Evolutionary conservation across 2,888 invertebrate species (phyloP).

Genomic region (Limnephilus auricula): DNA sequence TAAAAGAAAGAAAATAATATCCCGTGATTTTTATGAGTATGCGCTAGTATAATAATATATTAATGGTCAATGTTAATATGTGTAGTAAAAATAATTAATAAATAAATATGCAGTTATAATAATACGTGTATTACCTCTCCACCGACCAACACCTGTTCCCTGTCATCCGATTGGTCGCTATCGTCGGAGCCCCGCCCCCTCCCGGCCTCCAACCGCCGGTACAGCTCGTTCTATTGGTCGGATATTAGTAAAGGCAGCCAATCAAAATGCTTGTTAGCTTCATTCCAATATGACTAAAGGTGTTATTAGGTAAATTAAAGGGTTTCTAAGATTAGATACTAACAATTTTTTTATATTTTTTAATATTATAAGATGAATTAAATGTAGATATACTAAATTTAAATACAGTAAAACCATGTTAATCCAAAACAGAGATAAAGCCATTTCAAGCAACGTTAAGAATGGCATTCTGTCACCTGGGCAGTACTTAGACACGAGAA

Average conservation of each 20-base stretch:
- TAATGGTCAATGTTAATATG: background rate
- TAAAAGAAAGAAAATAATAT: too few species aligned
- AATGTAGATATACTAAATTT: background rate
- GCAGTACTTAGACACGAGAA: background rate
- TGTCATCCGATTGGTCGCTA: conserved; percentile 57
- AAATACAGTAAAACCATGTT: background rate
- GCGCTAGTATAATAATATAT: background rate
- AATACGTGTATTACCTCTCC: conserved; percentile 18
- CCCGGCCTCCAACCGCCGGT: conserved; percentile 52
- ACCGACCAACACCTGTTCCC: conserved; percentile 45
- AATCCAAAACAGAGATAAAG: background rate
- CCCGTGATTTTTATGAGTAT: too few species aligned
- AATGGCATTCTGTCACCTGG: background rate
- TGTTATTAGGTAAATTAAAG: background rate
- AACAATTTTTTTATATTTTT: background rate
- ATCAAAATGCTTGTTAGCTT: conserved; percentile 37
- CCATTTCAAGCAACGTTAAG: background rate
- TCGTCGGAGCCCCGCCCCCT: conserved; percentile 61
- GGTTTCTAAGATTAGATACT: background rate
- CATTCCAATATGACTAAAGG: background rate
- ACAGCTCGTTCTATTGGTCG: conserved; percentile 47
- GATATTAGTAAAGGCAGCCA: conserved; percentile 8
- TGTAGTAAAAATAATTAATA: background rate
- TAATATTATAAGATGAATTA: background rate
- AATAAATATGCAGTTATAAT: background rate